Conservation (phyloP, 2,888 invertebrate genomes). For the Rhamnusium bicolor region DNA sequence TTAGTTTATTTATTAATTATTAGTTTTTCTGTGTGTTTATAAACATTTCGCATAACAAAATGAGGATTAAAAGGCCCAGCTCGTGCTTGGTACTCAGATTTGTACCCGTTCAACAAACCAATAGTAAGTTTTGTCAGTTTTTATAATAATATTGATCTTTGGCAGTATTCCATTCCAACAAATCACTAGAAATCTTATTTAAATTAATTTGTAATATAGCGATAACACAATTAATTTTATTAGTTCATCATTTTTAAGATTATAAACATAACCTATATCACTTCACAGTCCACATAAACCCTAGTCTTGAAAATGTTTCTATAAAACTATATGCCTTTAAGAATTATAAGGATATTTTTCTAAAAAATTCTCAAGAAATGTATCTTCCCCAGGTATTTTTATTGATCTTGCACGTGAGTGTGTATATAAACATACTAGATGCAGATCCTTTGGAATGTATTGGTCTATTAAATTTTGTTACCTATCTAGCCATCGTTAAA, state of each 20-base stretch:
- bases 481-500: not conserved
- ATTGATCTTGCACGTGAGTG: no score
- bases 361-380: no score
- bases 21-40: constrained; percentile 36
- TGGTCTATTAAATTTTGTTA: not conserved
- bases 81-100: constrained; percentile 78
- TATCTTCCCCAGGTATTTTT: no score
- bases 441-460: not conserved
- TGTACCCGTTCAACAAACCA: constrained; percentile 71
- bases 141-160: not conserved
- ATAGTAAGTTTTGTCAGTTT: constrained; percentile 38
- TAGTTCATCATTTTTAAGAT: not conserved
- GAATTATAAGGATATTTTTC: no score
- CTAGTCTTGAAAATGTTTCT: no score
- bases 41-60: constrained; percentile 57
- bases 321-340: no score
- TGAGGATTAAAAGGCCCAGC: constrained; percentile 79
- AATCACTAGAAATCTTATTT: not conserved
- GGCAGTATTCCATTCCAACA: not conserved
- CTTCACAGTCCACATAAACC: not conserved
- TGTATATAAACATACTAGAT: no score
- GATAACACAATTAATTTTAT: not conserved
- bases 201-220: not conserved
- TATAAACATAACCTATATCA: constrained; percentile 28
- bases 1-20: constrained; percentile 37